A percentile compares a stretch with the other conserved stretches of the same genome.
Conservation (phyloP, 2,888 invertebrate genomes). For the Ophion slaviceki region DNA sequence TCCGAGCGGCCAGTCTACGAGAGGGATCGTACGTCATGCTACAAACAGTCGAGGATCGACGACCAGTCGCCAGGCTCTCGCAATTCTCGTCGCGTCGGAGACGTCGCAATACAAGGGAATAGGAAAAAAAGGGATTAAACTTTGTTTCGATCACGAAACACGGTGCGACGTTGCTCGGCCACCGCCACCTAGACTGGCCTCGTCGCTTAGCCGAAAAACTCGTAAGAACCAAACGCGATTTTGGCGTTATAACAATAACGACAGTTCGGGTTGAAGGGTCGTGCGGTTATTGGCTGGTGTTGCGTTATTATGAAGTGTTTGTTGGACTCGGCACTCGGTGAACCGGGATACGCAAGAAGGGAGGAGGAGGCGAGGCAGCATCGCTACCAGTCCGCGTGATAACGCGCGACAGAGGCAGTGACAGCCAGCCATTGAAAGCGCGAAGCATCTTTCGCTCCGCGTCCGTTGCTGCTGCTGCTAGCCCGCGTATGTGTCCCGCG, state of each 20-base stretch:
- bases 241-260: conserved; percentile 22
- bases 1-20: conserved; percentile 46
- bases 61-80: conserved; percentile 72
- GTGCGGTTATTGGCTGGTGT: conserved; percentile 1
- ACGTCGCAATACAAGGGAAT: conserved; percentile 57
- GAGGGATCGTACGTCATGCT: conserved; percentile 72
- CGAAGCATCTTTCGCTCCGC: conserved; percentile 48
- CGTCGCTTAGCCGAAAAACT: neutral
- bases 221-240: conserved; percentile 4
- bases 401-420: conserved; percentile 64
- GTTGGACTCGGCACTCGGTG: conserved; percentile 52
- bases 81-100: conserved; percentile 71
- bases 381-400: conserved; percentile 63
- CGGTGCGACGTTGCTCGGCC: conserved; percentile 1
- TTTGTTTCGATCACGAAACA: neutral
- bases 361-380: conserved; percentile 38
- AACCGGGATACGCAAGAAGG: conserved; percentile 48
- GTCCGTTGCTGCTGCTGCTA: conserved; percentile 4
- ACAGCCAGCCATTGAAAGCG: conserved; percentile 64
- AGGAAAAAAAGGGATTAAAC: conserved; percentile 36
- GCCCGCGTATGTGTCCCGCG: conserved; percentile 11
- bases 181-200: neutral
- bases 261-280: conserved; percentile 12
- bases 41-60: conserved; percentile 75
- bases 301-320: conserved; percentile 58